Percentiles rank a stretch among this genome's conserved stretches.
Evolutionary conservation across 2,797 vertebrate species (phyloP).

Genomic region (Cuniculus paca): DNA sequence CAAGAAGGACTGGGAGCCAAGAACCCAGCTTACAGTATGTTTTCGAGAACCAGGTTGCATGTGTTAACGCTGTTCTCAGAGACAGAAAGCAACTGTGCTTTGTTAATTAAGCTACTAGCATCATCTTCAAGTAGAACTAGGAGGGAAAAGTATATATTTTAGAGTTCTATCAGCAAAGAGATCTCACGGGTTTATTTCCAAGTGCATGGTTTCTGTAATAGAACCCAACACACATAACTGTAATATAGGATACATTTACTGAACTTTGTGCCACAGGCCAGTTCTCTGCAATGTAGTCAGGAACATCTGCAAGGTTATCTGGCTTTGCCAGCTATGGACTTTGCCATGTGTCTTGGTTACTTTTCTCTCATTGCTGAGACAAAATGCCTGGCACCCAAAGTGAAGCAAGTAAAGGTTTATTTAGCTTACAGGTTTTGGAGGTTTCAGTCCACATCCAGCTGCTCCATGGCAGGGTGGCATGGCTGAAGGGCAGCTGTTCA

Average conservation of each 20-base stretch:
- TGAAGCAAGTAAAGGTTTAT: too few relatives aligned
- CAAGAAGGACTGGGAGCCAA: background rate
- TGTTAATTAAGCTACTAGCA: background rate
- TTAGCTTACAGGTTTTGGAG: too few relatives aligned
- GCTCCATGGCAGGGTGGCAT: too few relatives aligned
- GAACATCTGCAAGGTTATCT: background rate
- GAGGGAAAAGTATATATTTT: background rate
- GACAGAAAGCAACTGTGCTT: constrained; percentile 33
- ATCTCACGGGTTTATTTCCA: constrained; percentile 48
- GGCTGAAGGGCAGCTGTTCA: too few relatives aligned
- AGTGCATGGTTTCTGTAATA: background rate
- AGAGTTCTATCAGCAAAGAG: background rate
- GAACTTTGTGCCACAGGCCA: background rate
- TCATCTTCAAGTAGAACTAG: background rate
- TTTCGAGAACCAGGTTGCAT: background rate
- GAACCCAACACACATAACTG: background rate
- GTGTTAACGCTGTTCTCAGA: constrained; percentile 2
- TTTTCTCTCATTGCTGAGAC: too few relatives aligned
- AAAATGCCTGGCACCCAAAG: too few relatives aligned
- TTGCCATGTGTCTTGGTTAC: too few relatives aligned
- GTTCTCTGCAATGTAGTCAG: background rate
- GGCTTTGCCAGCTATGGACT: background rate
- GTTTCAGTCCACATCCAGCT: too few relatives aligned
- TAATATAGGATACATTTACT: background rate
- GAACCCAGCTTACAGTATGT: constrained; percentile 19